These are phyloP conservation scores for Herpetotheres cachinnans DNA, from an alignment of 2,113 vertebrate species.

Conservation along the genomic window DNA sequence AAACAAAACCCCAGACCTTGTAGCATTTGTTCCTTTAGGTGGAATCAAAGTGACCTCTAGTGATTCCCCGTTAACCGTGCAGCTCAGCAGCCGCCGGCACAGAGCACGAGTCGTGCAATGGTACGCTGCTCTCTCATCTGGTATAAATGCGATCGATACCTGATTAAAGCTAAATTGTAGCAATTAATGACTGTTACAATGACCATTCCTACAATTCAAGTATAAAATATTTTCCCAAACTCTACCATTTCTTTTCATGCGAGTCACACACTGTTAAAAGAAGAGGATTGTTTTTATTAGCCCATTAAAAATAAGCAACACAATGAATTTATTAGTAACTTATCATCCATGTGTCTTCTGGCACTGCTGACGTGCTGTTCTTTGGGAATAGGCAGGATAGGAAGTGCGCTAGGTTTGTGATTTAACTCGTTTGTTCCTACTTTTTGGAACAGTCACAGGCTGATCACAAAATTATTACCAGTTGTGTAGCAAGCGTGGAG, in stretches of 20 bases:
- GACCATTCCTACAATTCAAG: neutral
- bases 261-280: neutral
- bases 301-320: conserved; percentile 38
- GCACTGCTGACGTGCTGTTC: conserved; percentile 33
- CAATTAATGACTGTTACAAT: neutral
- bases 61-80: conserved; percentile 14
- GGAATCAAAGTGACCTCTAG: conserved; percentile 72
- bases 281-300: conserved; percentile 28
- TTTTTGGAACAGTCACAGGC: conserved; percentile 21
- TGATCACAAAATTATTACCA: conserved; percentile 22
- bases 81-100: neutral
- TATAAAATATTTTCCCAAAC: neutral
- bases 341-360: conserved; percentile 53
- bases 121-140: neutral
- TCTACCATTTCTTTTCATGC: neutral
- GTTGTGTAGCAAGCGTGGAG: neutral
- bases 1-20: neutral
- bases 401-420: neutral
- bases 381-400: conserved; percentile 31
- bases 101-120: neutral
- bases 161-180: neutral
- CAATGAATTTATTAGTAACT: conserved; percentile 57
- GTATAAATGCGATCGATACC: neutral
- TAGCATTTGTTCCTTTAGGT: neutral
- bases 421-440: conserved; percentile 27